A percentile compares a stretch with the other conserved stretches of the same genome.
phyloP scores from a whole-genome alignment of 2,113 vertebrate species.

The Telmatochromis sp. region DNA sequence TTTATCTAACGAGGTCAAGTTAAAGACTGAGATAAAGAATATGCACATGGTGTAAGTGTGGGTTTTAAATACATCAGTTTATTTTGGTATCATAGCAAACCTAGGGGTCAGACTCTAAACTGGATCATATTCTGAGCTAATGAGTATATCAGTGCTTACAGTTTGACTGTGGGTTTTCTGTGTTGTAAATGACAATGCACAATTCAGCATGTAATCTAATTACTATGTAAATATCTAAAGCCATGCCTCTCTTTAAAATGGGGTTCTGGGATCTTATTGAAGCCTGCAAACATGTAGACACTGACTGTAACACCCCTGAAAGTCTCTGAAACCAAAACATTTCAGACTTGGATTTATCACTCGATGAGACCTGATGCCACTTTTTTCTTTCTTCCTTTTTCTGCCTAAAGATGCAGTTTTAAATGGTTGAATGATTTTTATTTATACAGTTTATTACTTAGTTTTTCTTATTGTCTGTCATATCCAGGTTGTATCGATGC shows the following conservation, averaged over 20 bases:
- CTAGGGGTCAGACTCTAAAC: not conserved
- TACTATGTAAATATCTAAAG: not conserved
- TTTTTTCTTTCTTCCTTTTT: not conserved
- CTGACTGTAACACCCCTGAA: not conserved
- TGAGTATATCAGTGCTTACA: not conserved
- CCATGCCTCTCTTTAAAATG: not conserved
- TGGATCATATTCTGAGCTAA: not conserved
- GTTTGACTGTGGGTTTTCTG: not conserved
- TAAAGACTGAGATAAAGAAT: not conserved
- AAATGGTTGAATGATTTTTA: not conserved
- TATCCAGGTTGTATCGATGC: slow-evolving; percentile 54
- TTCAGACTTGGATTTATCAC: not conserved
- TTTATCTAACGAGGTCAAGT: not conserved
- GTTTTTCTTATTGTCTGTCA: not conserved
- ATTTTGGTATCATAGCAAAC: not conserved
- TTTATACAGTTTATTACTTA: not conserved
- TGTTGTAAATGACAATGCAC: not conserved
- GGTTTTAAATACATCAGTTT: accelerated
- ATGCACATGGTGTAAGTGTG: not conserved
- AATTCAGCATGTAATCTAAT: not conserved
- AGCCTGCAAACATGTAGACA: not conserved
- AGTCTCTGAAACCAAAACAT: not conserved
- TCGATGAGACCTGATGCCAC: not conserved
- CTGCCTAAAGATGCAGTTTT: not conserved
- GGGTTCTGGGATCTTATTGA: not conserved